Base-by-base conservation (phyloP, 2,797 vertebrate genomes). In the Melanitta fusca region DNA sequence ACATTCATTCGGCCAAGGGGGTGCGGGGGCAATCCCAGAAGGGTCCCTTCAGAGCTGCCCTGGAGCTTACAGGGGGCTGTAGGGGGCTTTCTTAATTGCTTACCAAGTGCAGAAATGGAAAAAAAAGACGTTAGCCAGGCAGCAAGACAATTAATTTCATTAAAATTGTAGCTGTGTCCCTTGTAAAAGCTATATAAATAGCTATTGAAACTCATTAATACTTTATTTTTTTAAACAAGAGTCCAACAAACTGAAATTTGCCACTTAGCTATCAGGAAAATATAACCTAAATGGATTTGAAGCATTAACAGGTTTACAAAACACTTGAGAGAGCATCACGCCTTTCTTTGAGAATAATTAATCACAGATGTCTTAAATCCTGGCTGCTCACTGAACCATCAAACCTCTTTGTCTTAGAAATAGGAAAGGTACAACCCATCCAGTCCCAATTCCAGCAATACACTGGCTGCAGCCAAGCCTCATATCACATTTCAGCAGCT, bases 1-100 rank as follows among this genome's bases (percentile, higher is more conserved):
- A 97, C 83, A 91, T 39, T 69, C 93, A 77, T 74, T 79, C 60
- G 73, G 88, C 87, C 91, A 69, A 88, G 84, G 77, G 78, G 61
- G 36, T 85, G 53, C 45, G 45, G 38, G 53, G 73, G 64, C 47
- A 83, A 30, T 20, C 70, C 88, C 79, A 58, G 19, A 93, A 85
- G 60, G 32, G 66, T 87, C 78, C 77, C 79, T 71, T 85, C 87
- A 87, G 74, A 96, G 71, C 65, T 13, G n/a, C 34, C 75, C 91
- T 68, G 56, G 38, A 91, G 78, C 54, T 57, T 80, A n/a, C 39
- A 81, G 70, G 85, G 66, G 64, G 28, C 25, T 81, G 60, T 8
- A 93, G 38, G 51, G 78, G 79, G 28, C 51, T 93, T 47, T 57
- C 15, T 64, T 95, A 91, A 95, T 88, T 91, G 92, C 49, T 80